These are phyloP conservation scores for Columbina picui DNA, from an alignment of 2,113 vertebrate species.

Conservation along the genomic window DNA sequence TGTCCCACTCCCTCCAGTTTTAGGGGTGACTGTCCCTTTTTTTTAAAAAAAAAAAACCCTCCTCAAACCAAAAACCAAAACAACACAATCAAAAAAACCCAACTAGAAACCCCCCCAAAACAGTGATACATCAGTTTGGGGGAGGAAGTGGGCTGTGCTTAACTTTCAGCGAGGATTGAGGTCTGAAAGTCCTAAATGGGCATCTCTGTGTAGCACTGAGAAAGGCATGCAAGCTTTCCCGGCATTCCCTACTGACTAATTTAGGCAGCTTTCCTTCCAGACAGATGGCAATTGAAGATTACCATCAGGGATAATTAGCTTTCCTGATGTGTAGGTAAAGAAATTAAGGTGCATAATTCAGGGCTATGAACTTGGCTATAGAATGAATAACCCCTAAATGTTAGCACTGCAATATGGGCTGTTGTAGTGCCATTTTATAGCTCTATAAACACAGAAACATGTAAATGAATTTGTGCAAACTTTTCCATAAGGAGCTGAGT, in stretches of 20 bases:
- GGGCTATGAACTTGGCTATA: not conserved
- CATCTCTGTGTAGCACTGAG: not conserved
- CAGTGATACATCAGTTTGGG: rapidly evolving
- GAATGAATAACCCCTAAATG: not conserved
- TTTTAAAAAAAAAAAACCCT: not conserved
- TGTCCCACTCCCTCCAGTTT: not conserved
- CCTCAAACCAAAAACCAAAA: too few relatives aligned
- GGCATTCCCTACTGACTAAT: not conserved
- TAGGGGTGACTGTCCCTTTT: not conserved
- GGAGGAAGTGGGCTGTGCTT: not conserved
- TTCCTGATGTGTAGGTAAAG: not conserved
- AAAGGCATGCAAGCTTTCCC: not conserved
- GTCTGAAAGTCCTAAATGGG: not conserved
- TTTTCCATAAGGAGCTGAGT: not conserved
- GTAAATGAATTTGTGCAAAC: not conserved
- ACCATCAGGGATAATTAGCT: slow-evolving; percentile 21
- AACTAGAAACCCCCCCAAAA: not conserved
- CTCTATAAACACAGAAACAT: not conserved
- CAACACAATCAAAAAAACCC: too few relatives aligned
- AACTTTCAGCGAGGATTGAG: not conserved
- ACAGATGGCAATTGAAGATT: slow-evolving; percentile 56
- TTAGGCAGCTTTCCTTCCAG: slow-evolving; percentile 39
- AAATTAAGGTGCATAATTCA: not conserved
- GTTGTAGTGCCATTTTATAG: not conserved
- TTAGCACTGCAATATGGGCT: rapidly evolving